Conservation (phyloP, 2,113 vertebrate genomes). For the Cinclus cinclus region DNA sequence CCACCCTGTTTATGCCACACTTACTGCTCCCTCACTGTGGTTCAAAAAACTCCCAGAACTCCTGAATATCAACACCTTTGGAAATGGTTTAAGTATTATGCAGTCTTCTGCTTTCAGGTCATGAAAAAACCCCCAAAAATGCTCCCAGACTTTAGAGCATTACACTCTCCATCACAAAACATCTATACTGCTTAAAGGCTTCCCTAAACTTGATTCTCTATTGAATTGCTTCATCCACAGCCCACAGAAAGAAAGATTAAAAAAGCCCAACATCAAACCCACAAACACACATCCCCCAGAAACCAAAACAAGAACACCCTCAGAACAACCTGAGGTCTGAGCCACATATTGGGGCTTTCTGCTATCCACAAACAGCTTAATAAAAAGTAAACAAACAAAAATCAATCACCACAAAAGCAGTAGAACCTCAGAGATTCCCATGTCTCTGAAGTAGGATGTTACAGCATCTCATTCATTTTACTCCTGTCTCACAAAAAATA, state of each 20-base stretch:
- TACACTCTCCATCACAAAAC: not conserved
- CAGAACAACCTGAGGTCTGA: not conserved
- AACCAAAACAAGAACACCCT: not conserved
- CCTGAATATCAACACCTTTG: not conserved
- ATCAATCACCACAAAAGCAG: not conserved
- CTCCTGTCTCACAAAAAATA: not conserved
- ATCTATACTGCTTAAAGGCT: not conserved
- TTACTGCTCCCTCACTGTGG: not conserved
- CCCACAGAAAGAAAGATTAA: not conserved
- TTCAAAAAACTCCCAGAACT: not conserved
- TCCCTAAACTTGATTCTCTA: not conserved
- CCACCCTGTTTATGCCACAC: not conserved
- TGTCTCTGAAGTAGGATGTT: not conserved
- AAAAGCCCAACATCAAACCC: not conserved
- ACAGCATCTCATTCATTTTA: not conserved
- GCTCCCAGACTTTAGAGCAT: not conserved
- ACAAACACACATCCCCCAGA: not conserved
- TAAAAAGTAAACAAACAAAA: not conserved
- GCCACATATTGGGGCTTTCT: not conserved
- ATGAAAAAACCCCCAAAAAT: not conserved
- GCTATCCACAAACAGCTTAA: not conserved
- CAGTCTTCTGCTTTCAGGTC: not conserved
- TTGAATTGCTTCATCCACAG: not conserved
- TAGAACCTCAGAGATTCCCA: not conserved
- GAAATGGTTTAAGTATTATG: not conserved